These are phyloP conservation scores for Eristalis intricaria DNA, from an alignment of 2,888 invertebrate species.

Conservation along the genomic window DNA sequence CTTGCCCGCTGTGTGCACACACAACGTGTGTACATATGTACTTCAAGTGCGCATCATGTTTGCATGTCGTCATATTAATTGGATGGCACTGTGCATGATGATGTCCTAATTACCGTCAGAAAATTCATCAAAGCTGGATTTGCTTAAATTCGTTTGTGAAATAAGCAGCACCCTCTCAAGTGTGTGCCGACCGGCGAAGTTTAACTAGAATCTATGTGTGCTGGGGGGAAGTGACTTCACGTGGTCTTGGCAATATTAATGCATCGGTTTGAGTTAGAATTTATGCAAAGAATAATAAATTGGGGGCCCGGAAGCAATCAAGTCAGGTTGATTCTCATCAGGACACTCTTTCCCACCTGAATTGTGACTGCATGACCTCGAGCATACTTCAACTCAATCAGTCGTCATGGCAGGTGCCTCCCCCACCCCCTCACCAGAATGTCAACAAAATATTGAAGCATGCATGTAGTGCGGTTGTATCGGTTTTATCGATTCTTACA, in stretches of 20 bases:
- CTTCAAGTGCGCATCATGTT: conserved; percentile 5
- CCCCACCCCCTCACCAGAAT: too few relatives aligned
- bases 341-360: too few relatives aligned
- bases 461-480: not conserved
- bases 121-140: conserved; percentile 2
- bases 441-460: too few relatives aligned
- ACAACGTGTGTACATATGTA: not conserved
- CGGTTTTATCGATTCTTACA: conserved; percentile 22
- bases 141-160: not conserved
- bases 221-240: not conserved
- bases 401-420: too few relatives aligned
- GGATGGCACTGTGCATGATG: conserved; percentile 21
- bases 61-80: conserved; percentile 44
- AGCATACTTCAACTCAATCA: not conserved
- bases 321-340: not conserved
- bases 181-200: not conserved
- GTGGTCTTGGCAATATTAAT: not conserved
- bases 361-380: too few relatives aligned
- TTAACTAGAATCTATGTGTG: not conserved
- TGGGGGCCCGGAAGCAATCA: not conserved
- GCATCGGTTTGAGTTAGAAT: not conserved
- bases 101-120: conserved; percentile 28
- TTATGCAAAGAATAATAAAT: not conserved
- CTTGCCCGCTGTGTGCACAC: not conserved
- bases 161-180: not conserved